A percentile compares a stretch with the other conserved stretches of the same genome.
phyloP scores from a whole-genome alignment of 2,888 invertebrate species.

The Sphaeridia pumilis region DNA sequence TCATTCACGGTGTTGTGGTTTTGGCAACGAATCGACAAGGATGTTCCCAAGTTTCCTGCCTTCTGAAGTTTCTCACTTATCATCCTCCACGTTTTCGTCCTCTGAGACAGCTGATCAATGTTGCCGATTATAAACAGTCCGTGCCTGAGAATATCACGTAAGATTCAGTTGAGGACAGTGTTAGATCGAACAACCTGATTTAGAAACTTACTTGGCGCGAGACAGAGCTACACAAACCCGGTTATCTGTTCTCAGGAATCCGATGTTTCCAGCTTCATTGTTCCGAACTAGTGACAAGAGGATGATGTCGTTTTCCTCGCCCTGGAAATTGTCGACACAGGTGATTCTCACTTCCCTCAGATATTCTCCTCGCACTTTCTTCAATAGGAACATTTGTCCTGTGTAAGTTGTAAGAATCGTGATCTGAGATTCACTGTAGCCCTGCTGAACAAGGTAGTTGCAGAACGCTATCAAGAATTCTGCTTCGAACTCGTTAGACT shows the following conservation, averaged over 20 bases:
- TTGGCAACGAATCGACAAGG: constrained; percentile 31
- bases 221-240: constrained; percentile 67
- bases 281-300: constrained; percentile 67
- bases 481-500: constrained; percentile 54
- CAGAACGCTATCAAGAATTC: constrained; percentile 51
- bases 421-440: constrained; percentile 50
- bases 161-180: neutral
- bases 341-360: constrained; percentile 48
- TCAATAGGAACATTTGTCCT: constrained; percentile 54
- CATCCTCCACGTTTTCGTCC: constrained; percentile 35
- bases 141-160: constrained; percentile 25
- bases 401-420: constrained; percentile 62
- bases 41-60: constrained; percentile 22
- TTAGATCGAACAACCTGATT: neutral
- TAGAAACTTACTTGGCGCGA: constrained; percentile 51
- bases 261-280: constrained; percentile 54
- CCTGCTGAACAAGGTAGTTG: constrained; percentile 50
- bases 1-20: constrained; percentile 22
- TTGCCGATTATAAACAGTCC: constrained; percentile 66
- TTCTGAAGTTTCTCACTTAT: constrained; percentile 28
- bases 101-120: constrained; percentile 36
- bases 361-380: constrained; percentile 41
- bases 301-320: constrained; percentile 66
- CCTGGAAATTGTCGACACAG: constrained; percentile 68
- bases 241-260: constrained; percentile 57